Base-by-base conservation (phyloP, 2,797 vertebrate genomes). In the Heterohyrax brucei region DNA sequence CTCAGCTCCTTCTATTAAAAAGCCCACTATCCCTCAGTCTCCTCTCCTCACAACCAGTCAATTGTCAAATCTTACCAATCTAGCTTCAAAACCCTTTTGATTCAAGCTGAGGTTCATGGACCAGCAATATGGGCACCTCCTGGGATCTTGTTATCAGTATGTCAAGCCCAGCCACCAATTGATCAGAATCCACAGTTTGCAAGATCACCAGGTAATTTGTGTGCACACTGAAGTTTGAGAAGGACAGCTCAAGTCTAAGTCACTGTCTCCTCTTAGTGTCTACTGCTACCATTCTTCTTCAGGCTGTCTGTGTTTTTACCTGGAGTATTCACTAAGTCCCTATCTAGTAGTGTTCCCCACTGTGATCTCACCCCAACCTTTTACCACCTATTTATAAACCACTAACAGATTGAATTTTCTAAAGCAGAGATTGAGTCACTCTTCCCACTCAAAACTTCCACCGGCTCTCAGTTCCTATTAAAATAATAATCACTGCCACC, bases 391-490 rank as follows among this genome's bases (percentile, higher is more conserved):
- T 68, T 84, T 50, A 56, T 72, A 93, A 95, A 77, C 4, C 53
- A 94, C 59, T 10, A 72, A 86, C 14, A 61, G 18, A 28, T 0
- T 80, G 46, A 79, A 48, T 82, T 86, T 78, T 78, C 46, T 61
- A 66, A 85, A 95, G 77, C 68, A 93, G 89, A 91, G 39, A 92
- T 4, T 53, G 86, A 95, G 18, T 64, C 78, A 70, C 50, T 76
- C 12, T 66, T 4, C n/a, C 18, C 83, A 78, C 53, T 92, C 92
- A 64, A 94, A 96, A 33, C 28, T 75, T 93, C 48, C 82, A 77
- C 14, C 50, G 10, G 48, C 5, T 80, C 30, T 96, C 53, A 39
- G 30, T 68, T 61, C 10, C 89, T 90, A 33, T 44, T 12, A 73
- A 93, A 68, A 64, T 70, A 83, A 16, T 39, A 44, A 13, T 39